Base-by-base conservation (phyloP, 2,113 vertebrate genomes). In the Symphodus melops region DNA sequence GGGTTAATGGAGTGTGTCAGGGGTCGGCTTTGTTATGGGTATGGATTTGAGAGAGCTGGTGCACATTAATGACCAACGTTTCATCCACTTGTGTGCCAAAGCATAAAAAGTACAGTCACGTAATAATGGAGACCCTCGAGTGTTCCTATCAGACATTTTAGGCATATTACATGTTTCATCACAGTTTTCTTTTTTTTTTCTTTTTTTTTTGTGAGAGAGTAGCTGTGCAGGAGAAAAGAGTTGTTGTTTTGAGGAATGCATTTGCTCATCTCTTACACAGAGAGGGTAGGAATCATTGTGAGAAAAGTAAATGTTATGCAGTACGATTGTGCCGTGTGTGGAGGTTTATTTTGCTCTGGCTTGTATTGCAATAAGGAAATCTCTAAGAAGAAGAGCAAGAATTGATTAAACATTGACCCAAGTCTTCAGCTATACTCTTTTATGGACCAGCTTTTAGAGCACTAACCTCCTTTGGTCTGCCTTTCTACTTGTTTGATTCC, bases 321-420 rank as follows among this genome's bases (percentile, higher is more conserved):
- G 62, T 10, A 21, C 79, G 67, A 81, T 75, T 78, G 54, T 59
- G 66, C 55, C 51, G 20, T 25, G 48, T 53, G 36, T 70, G 25
- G 51, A 55, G 20, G 37, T 64, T 62, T 57, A 17, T 60, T 33
- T 14, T 10, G 54, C 52, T 37, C 16, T 23, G 28, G 9, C 5
- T 37, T 21, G 17, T 46, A 14, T 20, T 28, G 59, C 36, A 28
- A 72, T 59, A 64, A 51, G 52, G 62, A 41, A 56, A 75, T 72
- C 21, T 60, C 52, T 46, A 75, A 75, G 48, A 80, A n/a, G n/a
- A 72, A 72, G 28, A 54, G 63, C 54, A 69, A 48, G 39, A 51
- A 61, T 23, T 59, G 69, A 82, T 87, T 74, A 83, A 88, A 91
- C 69, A 92, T 93, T 91, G 91, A 92, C 87, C 79, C 58, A 0